Evolutionary conservation across 2,888 invertebrate genomes (phyloP).

Genomic region (Epinotia nisella): DNA sequence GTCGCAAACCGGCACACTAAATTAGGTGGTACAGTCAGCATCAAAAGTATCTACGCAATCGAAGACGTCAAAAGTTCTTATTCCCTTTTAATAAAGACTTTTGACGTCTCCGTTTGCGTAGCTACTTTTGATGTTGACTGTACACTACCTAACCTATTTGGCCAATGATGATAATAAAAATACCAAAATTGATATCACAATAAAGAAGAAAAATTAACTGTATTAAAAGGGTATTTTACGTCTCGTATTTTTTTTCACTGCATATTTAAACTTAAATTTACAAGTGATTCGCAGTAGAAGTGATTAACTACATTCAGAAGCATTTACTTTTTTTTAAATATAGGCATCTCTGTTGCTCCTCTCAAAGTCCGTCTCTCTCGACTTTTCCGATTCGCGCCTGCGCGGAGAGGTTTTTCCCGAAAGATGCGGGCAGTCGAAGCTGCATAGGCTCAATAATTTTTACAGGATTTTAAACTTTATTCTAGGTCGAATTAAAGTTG

Average conservation of each 20-base stretch:
- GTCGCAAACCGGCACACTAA: no score
- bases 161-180: no score
- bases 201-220: no score
- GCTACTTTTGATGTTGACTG: no score
- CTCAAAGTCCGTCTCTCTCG: slow-evolving; percentile 58
- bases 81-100: no score
- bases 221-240: no score
- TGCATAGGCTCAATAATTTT: slow-evolving; percentile 64
- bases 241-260: not conserved
- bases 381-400: slow-evolving; percentile 75
- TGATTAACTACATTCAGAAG: slow-evolving; percentile 59
- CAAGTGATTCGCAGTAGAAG: slow-evolving; percentile 49
- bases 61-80: no score
- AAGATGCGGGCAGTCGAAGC: slow-evolving; percentile 75
- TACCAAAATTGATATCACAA: no score
- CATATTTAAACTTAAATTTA: not conserved
- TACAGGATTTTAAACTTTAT: slow-evolving; percentile 43
- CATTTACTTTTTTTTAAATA: slow-evolving; percentile 58
- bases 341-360: slow-evolving; percentile 58
- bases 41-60: no score
- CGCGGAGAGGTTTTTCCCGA: slow-evolving; percentile 72
- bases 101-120: no score
- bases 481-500: not conserved
- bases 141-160: no score
- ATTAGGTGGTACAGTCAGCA: no score